Percentiles rank a stretch among this genome's conserved stretches.
Evolutionary conservation across 2,113 vertebrate genomes (phyloP).

Genomic region (Nestor notabilis): DNA sequence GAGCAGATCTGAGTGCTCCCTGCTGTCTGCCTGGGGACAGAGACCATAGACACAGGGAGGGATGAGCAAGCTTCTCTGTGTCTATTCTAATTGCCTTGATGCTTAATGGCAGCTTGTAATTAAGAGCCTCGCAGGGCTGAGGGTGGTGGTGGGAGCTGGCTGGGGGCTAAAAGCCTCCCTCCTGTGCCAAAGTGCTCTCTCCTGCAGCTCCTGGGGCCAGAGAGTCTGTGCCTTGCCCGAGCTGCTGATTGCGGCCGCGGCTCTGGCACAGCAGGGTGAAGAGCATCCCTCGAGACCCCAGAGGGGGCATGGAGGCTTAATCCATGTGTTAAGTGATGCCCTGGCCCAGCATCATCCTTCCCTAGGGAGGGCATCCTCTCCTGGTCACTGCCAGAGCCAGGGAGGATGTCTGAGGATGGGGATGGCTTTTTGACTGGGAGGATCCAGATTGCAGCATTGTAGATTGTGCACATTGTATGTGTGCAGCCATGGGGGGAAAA

Average conservation of each 20-base stretch:
- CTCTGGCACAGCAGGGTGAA: fast-evolving
- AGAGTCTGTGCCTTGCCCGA: fast-evolving
- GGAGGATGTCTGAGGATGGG: fast-evolving
- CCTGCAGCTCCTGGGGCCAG: fast-evolving
- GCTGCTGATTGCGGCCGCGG: fast-evolving
- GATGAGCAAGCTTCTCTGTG: fast-evolving
- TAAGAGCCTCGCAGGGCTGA: not conserved
- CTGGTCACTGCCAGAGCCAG: fast-evolving
- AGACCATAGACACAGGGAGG: fast-evolving
- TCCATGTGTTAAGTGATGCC: not conserved
- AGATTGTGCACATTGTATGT: fast-evolving
- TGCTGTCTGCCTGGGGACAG: fast-evolving
- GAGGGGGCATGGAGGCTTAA: not conserved
- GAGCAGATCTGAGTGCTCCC: not conserved
- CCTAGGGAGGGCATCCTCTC: not conserved
- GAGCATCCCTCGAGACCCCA: fast-evolving
- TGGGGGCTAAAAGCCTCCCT: conserved; percentile 2
- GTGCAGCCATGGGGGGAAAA: fast-evolving
- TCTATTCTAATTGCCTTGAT: not conserved
- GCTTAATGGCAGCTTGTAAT: not conserved
- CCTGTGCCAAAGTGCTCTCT: not conserved
- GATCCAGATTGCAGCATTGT: fast-evolving
- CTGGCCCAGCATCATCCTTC: fast-evolving
- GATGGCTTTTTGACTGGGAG: fast-evolving
- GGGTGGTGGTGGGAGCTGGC: fast-evolving